Evolutionary conservation across 2,888 invertebrate genomes (phyloP).

Genomic region (Gymnocheta viridis): DNA sequence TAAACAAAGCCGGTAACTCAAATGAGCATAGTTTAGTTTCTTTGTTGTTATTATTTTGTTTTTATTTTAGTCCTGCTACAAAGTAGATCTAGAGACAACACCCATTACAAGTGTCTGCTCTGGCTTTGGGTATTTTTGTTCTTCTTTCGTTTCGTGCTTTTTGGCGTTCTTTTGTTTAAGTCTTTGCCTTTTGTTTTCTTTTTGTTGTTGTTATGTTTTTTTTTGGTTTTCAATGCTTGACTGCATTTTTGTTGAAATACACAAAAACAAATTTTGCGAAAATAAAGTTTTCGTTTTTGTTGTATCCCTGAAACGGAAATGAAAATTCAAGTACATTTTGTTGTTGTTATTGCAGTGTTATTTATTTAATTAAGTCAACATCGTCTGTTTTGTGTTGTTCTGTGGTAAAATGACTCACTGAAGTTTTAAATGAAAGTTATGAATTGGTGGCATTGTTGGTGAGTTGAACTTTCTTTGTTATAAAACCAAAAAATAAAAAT

Average conservation of each 20-base stretch:
- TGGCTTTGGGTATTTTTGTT: conserved; percentile 9
- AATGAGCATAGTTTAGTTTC: neutral
- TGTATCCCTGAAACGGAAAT: conserved; percentile 60
- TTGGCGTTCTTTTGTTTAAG: conserved; percentile 45
- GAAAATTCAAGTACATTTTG: conserved; percentile 53
- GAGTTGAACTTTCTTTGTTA: conserved; percentile 50
- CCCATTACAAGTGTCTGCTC: conserved; percentile 46
- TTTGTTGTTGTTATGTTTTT: conserved; percentile 1
- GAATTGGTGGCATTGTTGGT: conserved; percentile 22
- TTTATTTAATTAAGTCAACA: conserved; percentile 55
- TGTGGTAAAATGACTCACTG: conserved; percentile 56
- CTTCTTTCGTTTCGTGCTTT: conserved; percentile 15
- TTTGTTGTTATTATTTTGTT: conserved; percentile 8
- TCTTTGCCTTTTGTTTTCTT: conserved; percentile 1
- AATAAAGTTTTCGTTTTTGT: conserved; percentile 40
- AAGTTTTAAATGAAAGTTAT: conserved; percentile 53
- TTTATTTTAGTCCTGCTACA: neutral
- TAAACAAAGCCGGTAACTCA: conserved; percentile 17
- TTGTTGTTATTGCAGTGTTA: neutral
- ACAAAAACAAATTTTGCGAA: conserved; percentile 5
- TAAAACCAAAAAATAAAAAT: neutral
- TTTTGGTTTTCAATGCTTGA: conserved; percentile 44
- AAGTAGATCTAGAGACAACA: conserved; percentile 56
- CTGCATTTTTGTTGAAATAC: conserved; percentile 47
- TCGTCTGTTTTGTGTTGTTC: conserved; percentile 18